phyloP scores from a whole-genome alignment of 2,113 vertebrate species.

The Mustela nigripes region DNA sequence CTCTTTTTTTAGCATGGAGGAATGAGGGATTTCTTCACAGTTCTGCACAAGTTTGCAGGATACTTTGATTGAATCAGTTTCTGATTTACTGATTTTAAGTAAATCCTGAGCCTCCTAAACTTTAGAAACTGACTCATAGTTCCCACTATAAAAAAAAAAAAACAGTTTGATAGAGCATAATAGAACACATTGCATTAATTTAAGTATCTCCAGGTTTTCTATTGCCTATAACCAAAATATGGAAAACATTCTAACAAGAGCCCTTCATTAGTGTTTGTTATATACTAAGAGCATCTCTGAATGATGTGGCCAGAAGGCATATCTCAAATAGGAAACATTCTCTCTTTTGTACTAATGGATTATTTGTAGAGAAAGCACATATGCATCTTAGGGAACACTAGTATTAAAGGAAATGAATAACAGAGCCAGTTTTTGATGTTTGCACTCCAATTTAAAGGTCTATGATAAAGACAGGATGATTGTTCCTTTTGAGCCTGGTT shows the following conservation, averaged over 20 bases:
- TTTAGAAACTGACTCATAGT: constrained; percentile 51
- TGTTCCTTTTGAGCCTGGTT: background rate
- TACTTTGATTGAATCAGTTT: constrained; percentile 13
- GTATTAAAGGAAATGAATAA: constrained; percentile 43
- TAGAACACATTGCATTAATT: constrained; percentile 11
- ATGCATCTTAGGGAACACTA: constrained; percentile 15
- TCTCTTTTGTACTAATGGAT: constrained; percentile 50
- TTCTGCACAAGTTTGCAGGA: constrained; percentile 40
- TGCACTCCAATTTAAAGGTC: background rate
- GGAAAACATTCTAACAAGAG: constrained; percentile 41
- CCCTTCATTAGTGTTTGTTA: constrained; percentile 58
- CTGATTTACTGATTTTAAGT: constrained; percentile 53
- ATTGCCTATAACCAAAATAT: constrained; percentile 27
- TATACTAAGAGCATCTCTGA: constrained; percentile 61
- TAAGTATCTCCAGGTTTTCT: constrained; percentile 41
- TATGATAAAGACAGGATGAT: constrained; percentile 41
- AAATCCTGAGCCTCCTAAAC: constrained; percentile 10
- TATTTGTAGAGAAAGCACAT: constrained; percentile 42
- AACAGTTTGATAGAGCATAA: background rate
- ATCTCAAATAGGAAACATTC: constrained; percentile 28
- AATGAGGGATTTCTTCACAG: background rate
- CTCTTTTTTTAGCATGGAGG: background rate
- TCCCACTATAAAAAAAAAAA: background rate
- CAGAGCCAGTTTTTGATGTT: constrained; percentile 40
- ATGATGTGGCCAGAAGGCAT: constrained; percentile 14